A percentile compares a stretch with the other conserved stretches of the same genome.
These are phyloP conservation scores for Aromia moschata DNA, from an alignment of 2,888 invertebrate species.

Conservation along the genomic window DNA sequence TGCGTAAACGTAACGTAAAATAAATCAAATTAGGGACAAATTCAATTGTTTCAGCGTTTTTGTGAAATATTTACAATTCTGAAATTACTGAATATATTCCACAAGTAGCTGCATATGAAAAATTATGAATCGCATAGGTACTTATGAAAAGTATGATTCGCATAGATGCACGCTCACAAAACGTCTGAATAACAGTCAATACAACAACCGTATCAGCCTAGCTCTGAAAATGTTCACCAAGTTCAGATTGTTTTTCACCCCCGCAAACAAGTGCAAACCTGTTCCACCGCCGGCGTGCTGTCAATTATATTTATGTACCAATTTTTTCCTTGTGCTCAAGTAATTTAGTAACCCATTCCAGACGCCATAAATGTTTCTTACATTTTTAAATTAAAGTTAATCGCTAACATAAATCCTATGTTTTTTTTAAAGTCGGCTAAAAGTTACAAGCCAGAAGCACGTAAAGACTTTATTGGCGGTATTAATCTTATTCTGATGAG, in stretches of 20 bases:
- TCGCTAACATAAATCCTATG: conserved; percentile 33
- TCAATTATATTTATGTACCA: conserved; percentile 44
- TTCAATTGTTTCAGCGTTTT: too few relatives aligned
- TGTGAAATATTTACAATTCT: too few relatives aligned
- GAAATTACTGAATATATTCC: too few relatives aligned
- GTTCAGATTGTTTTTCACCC: conserved; percentile 36
- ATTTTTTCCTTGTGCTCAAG: conserved; percentile 39
- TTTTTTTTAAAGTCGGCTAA: conserved; percentile 24
- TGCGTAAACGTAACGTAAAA: too few relatives aligned
- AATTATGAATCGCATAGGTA: too few relatives aligned
- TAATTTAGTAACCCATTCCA: conserved; percentile 45
- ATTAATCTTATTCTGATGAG: conserved; percentile 1
- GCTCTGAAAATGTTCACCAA: conserved; percentile 9
- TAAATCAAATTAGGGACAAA: too few relatives aligned
- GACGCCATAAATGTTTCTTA: conserved; percentile 45
- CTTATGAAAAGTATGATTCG: too few relatives aligned
- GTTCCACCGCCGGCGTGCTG: conserved; percentile 42
- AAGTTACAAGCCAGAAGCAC: conserved; percentile 22
- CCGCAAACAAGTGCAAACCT: conserved; percentile 43
- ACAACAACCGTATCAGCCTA: conserved; percentile 5
- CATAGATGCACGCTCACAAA: too few relatives aligned
- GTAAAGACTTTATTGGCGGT: conserved; percentile 14
- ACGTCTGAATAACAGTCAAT: too few relatives aligned
- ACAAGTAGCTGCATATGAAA: too few relatives aligned
- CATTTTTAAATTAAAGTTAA: conserved; percentile 38